Base-by-base conservation (phyloP, 2,113 vertebrate species). In the Stomatorhinus ivindoensis region DNA sequence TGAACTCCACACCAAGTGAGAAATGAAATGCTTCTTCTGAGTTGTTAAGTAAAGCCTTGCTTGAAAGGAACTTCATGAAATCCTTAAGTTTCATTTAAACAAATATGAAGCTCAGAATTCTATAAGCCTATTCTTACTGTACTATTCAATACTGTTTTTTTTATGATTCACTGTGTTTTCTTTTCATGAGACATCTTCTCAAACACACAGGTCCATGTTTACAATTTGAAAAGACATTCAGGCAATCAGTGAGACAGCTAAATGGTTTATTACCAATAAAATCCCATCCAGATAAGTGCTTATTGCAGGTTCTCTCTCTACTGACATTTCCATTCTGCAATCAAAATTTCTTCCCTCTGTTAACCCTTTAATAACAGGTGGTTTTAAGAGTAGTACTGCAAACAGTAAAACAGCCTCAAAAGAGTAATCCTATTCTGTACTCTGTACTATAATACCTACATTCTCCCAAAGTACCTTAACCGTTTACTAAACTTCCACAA, bases 351-450 rank as follows among this genome's bases (percentile, higher is more conserved):
- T 82, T 53, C 8, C 21, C 1, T 88, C 73, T 55, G 87, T 53
- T 92, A 91, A 90, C 92, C 92, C 93, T 93, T 93, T 92, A 93
- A 17, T 21, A 35, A 1, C 21, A 87, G 3, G 6, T 48, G 46
- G 55, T 89, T 86, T 87, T 35, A 35, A 55, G 42, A 51, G n/a
- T 9, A 39, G 8, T 5, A 53, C 27, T 11, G 21, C 35, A 50
- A 27, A 88, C 65, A 51, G 27, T 9, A 88, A 80, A 80, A 80
- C 19, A 80, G 15, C 15, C 4, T 80, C n/a, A 80, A 80, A 76
- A 80, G 35, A 76, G 1, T 76, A 76, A 42, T 39, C 35, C 31
- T 11, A 8, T 80, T 80, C 15, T 5, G 39, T 35, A 0, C 31
- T 35, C 47, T 10, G 2, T 35, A 2, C 13, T 39, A 15, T 73